Conservation (phyloP, 2,888 invertebrate genomes). For the Glaucopsyche alexis region DNA sequence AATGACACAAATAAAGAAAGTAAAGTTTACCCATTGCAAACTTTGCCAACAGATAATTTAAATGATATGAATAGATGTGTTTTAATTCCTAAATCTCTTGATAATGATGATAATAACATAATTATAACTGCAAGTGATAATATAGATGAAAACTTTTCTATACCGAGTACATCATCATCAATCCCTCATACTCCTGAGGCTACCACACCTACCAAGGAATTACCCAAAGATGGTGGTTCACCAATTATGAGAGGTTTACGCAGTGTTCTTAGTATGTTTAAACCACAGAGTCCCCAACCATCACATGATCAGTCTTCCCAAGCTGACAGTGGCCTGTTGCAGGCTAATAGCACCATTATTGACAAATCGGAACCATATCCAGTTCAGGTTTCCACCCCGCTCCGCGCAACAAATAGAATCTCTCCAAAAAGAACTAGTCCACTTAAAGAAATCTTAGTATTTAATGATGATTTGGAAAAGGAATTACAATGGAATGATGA, state of each 20-base stretch:
- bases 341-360: neutral
- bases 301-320: slow-evolving; percentile 45
- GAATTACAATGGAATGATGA: slow-evolving; percentile 72
- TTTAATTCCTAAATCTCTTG: slow-evolving; percentile 49
- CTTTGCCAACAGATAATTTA: slow-evolving; percentile 49
- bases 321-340: slow-evolving; percentile 34
- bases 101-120: slow-evolving; percentile 48
- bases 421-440: slow-evolving; percentile 59
- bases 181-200: slow-evolving; percentile 62
- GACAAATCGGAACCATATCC: slow-evolving; percentile 34
- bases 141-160: slow-evolving; percentile 58
- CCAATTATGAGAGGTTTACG: slow-evolving; percentile 71
- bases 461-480: slow-evolving; percentile 68
- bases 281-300: slow-evolving; percentile 67
- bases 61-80: slow-evolving; percentile 50
- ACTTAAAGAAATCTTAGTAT: slow-evolving; percentile 63
- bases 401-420: slow-evolving; percentile 40
- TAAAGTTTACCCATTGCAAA: slow-evolving; percentile 59
- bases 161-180: slow-evolving; percentile 63
- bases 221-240: slow-evolving; percentile 59
- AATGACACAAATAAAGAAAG: slow-evolving; percentile 54
- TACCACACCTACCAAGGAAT: slow-evolving; percentile 67
- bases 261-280: slow-evolving; percentile 69
- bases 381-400: slow-evolving; percentile 60
- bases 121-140: slow-evolving; percentile 55